Conservation (phyloP, 2,113 vertebrate species). For the Pristiophorus japonicus region DNA sequence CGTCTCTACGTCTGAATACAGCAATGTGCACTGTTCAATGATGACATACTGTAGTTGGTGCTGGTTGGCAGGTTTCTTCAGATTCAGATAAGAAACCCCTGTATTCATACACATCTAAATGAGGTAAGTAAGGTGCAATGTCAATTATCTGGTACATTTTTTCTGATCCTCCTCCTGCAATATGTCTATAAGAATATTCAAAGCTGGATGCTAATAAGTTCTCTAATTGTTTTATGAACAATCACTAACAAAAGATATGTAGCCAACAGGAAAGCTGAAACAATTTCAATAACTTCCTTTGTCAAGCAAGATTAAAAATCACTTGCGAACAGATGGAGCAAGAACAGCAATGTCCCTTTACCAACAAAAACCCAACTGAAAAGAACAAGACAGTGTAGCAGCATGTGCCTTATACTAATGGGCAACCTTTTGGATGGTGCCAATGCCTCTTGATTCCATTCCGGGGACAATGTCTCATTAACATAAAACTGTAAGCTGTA, state of each 20-base stretch:
- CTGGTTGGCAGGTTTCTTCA: not conserved
- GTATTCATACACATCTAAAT: not conserved
- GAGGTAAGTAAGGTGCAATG: not conserved
- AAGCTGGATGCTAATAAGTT: not conserved
- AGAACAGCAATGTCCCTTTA: not conserved
- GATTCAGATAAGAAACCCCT: not conserved
- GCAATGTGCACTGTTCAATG: not conserved
- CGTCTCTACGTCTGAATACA: not conserved
- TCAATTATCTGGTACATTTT: not conserved
- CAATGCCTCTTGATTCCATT: not conserved
- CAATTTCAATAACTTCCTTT: not conserved
- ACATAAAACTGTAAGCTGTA: not conserved
- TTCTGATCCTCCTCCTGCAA: not conserved
- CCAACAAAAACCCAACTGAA: not conserved
- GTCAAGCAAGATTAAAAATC: not conserved
- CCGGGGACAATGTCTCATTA: too few relatives aligned
- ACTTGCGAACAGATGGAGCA: not conserved
- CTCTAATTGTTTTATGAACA: not conserved
- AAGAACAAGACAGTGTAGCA: too few relatives aligned
- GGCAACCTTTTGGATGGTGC: not conserved
- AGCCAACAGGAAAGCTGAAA: not conserved
- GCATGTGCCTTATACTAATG: not conserved
- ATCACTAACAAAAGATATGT: not conserved
- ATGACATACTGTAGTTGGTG: not conserved
- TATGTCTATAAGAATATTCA: not conserved